Conservation (phyloP, 2,888 invertebrate species). For the Neoascia interrupta region DNA sequence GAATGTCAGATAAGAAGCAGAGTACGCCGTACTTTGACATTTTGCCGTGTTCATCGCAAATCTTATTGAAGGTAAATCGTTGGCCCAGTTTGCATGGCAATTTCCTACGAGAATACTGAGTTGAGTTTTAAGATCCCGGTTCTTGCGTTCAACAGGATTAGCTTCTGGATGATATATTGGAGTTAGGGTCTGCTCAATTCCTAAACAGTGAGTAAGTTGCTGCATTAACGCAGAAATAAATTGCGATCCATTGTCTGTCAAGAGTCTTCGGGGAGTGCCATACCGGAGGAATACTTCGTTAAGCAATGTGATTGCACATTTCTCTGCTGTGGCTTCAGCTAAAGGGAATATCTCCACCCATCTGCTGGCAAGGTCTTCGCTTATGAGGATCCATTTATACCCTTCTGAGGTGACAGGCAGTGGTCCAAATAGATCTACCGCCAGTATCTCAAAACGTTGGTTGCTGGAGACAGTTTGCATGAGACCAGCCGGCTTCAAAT, state of each 20-base stretch:
- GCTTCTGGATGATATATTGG: slow-evolving; percentile 64
- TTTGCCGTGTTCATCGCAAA: slow-evolving; percentile 17
- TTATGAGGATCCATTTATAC: slow-evolving; percentile 71
- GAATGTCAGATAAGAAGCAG: slow-evolving; percentile 7
- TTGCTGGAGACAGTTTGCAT: slow-evolving; percentile 59
- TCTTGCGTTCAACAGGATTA: slow-evolving; percentile 61
- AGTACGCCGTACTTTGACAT: slow-evolving; percentile 11
- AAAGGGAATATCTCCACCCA: slow-evolving; percentile 74
- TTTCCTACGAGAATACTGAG: neutral
- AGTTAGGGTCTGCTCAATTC: slow-evolving; percentile 24
- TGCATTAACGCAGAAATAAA: slow-evolving; percentile 75
- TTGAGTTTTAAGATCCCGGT: slow-evolving; percentile 32
- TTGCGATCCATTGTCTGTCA: slow-evolving; percentile 76
- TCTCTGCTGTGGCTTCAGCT: slow-evolving; percentile 71
- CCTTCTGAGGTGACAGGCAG: slow-evolving; percentile 44
- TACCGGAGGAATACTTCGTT: slow-evolving; percentile 75
- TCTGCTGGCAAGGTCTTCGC: slow-evolving; percentile 72
- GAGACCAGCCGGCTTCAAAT: slow-evolving; percentile 66
- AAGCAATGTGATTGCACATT: slow-evolving; percentile 71
- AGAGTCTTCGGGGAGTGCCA: slow-evolving; percentile 73
- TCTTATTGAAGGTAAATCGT: neutral
- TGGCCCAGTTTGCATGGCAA: neutral
- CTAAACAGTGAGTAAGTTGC: slow-evolving; percentile 65
- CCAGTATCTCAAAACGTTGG: slow-evolving; percentile 62
- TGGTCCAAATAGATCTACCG: slow-evolving; percentile 66